A percentile compares a stretch with the other conserved stretches of the same genome.
phyloP scores from a whole-genome alignment of 64 coral and sea anemone species.

The Orbicella faveolata region DNA sequence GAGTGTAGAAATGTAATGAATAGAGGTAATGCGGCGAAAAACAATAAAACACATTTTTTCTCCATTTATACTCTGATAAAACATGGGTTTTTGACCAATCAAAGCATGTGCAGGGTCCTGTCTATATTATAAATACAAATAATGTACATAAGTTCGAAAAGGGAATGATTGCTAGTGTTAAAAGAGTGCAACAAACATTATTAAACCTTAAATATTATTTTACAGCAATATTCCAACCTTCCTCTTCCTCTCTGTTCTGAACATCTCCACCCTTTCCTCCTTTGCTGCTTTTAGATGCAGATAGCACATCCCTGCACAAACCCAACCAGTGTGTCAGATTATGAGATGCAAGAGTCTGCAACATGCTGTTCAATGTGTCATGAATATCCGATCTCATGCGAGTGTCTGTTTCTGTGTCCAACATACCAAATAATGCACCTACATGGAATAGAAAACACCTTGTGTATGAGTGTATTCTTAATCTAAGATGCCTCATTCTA shows the following conservation, averaged over 20 bases:
- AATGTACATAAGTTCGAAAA: too few species aligned
- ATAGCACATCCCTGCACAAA: conserved; percentile 83
- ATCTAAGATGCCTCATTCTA: too few species aligned
- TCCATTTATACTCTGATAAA: too few species aligned
- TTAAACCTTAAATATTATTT: too few species aligned
- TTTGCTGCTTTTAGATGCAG: conserved; percentile 81
- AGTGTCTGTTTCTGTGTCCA: conserved; percentile 92
- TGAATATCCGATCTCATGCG: conserved; percentile 95
- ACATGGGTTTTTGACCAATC: too few species aligned
- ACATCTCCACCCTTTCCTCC: conserved; percentile 40
- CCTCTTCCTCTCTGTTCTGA: neutral
- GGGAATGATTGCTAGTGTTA: too few species aligned
- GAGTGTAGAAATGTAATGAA: too few species aligned
- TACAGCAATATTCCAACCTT: neutral
- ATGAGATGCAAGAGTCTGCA: conserved; percentile 84
- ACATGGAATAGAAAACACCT: neutral
- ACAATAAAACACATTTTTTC: too few species aligned
- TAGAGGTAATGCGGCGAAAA: too few species aligned
- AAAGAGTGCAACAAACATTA: too few species aligned
- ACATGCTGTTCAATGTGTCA: conserved; percentile 94
- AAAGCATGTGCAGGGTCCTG: too few species aligned
- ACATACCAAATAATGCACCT: conserved; percentile 96
- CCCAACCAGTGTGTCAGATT: conserved; percentile 95
- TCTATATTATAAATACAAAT: too few species aligned
- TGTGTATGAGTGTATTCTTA: neutral